phyloP scores from a whole-genome alignment of 2,113 vertebrate genomes.

The Chaetura pelagica region DNA sequence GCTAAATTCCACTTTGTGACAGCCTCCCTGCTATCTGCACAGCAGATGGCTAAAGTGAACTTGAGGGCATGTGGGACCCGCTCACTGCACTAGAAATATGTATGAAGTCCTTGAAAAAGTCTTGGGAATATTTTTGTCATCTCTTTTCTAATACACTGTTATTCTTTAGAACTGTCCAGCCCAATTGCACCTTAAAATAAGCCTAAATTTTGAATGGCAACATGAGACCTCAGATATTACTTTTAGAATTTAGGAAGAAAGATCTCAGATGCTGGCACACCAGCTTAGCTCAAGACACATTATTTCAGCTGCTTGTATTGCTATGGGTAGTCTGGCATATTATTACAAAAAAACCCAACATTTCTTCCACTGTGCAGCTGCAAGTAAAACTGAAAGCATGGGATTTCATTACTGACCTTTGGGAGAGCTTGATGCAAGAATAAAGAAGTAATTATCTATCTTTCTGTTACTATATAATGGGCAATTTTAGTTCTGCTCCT shows the following conservation, averaged over 20 bases:
- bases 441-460: background rate
- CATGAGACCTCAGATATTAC: too few relatives aligned
- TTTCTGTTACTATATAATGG: background rate
- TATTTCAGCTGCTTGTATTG: too few relatives aligned
- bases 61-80: background rate
- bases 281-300: too few relatives aligned
- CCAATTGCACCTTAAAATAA: background rate
- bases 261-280: too few relatives aligned
- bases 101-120: background rate
- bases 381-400: background rate
- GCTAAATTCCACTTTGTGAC: background rate
- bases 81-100: background rate
- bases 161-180: background rate
- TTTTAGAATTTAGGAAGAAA: too few relatives aligned
- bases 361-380: background rate
- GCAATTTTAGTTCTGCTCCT: background rate
- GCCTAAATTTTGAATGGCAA: background rate
- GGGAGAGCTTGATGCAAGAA: background rate
- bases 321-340: too few relatives aligned
- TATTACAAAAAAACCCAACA: too few relatives aligned
- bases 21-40: background rate
- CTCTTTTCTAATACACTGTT: background rate
- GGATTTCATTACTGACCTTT: background rate
- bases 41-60: background rate
- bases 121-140: background rate